Percentiles rank a stretch among this genome's conserved stretches.
Evolutionary conservation across 2,797 vertebrate genomes (phyloP).

Genomic region (Masticophis lateralis): DNA sequence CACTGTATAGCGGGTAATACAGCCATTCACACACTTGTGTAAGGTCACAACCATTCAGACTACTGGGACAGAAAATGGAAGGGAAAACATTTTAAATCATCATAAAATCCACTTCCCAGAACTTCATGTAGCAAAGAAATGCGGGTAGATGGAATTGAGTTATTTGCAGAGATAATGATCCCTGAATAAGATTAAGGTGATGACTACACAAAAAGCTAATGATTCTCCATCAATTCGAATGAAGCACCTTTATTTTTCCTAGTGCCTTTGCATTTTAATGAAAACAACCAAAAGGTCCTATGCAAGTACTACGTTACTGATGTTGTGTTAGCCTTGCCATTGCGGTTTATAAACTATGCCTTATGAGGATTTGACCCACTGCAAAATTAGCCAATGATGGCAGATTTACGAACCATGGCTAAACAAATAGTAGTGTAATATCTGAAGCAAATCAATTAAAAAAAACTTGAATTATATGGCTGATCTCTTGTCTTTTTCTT

Average conservation of each 20-base stretch:
- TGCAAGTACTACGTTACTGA: not conserved
- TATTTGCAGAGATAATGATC: not conserved
- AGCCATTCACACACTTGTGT: not conserved
- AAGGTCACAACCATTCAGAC: not conserved
- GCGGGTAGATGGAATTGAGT: not conserved
- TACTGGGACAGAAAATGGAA: not conserved
- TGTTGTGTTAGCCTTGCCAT: not conserved
- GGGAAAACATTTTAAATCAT: not conserved
- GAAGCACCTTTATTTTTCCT: not conserved
- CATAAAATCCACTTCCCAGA: not conserved
- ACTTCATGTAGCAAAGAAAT: not conserved
- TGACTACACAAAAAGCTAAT: not conserved
- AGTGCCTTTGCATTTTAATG: not conserved
- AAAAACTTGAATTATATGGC: not conserved
- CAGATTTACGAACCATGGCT: not conserved
- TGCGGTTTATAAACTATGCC: not conserved
- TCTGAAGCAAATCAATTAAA: not conserved
- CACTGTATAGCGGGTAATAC: not conserved
- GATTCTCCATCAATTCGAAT: not conserved
- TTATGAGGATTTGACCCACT: not conserved
- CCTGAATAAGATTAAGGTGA: not conserved
- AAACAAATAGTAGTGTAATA: not conserved
- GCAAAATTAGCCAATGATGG: not conserved
- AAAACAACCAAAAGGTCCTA: not conserved
- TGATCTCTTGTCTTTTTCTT: not conserved